Conservation (phyloP, 2,888 invertebrate genomes). For the Ophioninae sp. region DNA sequence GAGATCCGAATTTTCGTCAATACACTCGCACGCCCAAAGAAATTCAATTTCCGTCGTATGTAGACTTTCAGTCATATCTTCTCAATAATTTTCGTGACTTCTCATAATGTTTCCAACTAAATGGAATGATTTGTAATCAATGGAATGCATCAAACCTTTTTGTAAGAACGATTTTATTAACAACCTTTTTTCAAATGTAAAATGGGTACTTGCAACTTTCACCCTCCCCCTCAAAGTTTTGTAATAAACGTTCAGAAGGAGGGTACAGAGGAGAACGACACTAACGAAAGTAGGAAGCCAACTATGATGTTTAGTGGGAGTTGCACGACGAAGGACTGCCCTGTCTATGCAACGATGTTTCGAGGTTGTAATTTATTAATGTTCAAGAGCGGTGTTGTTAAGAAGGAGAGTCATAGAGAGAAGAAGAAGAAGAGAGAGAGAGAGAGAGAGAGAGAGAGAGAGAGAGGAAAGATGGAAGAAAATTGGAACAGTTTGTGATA, state of each 20-base stretch:
- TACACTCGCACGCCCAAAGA: slow-evolving; percentile 50
- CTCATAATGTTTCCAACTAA: background rate
- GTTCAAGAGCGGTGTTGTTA: slow-evolving; percentile 70
- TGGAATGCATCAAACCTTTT: background rate
- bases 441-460: background rate
- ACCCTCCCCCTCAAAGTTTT: background rate
- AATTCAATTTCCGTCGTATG: slow-evolving; percentile 54
- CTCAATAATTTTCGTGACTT: background rate
- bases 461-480: background rate
- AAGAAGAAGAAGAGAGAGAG: background rate
- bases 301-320: background rate
- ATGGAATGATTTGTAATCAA: background rate
- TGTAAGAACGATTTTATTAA: background rate
- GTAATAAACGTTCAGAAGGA: background rate
- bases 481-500: background rate
- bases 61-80: slow-evolving; percentile 13
- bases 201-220: background rate
- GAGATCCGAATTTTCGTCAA: slow-evolving; percentile 53
- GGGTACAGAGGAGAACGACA: slow-evolving; percentile 32
- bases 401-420: background rate
- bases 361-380: slow-evolving; percentile 73
- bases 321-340: slow-evolving; percentile 58
- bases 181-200: background rate
- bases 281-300: slow-evolving; percentile 8
- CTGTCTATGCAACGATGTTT: slow-evolving; percentile 70